Conservation (phyloP, 2,797 vertebrate species). For the Moxostoma hubbsi region DNA sequence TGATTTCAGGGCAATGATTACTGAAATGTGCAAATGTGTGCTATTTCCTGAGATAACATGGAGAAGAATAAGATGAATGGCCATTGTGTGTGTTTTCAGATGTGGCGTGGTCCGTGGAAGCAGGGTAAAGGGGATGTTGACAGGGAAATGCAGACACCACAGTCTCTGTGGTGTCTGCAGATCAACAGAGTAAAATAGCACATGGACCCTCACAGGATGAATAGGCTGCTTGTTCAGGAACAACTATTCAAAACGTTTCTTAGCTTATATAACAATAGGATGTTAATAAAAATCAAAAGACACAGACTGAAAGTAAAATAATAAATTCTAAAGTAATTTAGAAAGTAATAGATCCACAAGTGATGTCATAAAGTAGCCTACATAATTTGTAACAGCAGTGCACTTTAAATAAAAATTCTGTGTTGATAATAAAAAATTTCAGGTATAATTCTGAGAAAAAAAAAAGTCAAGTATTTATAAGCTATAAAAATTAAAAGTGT, state of each 20-base stretch:
- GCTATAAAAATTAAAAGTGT: no score
- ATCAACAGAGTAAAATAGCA: slow-evolving; percentile 29
- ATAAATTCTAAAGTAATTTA: no score
- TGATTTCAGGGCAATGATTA: not conserved
- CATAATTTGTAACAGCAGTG: no score
- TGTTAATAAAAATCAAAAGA: not conserved
- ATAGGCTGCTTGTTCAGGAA: slow-evolving; percentile 31
- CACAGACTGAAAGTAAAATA: no score
- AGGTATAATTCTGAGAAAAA: no score
- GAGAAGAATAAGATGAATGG: not conserved
- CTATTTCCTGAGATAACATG: not conserved
- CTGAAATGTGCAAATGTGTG: not conserved
- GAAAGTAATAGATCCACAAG: no score
- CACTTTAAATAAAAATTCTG: no score
- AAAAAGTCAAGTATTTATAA: no score
- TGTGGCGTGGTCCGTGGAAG: not conserved
- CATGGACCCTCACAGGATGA: not conserved
- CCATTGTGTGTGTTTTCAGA: slow-evolving; percentile 19
- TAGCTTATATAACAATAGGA: not conserved
- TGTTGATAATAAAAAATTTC: no score
- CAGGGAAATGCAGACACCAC: slow-evolving; percentile 32
- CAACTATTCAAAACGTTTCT: not conserved
- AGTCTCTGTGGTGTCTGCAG: slow-evolving; percentile 12
- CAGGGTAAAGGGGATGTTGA: not conserved
- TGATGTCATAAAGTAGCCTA: no score